A percentile compares a stretch with the other conserved stretches of the same genome.
These are phyloP conservation scores for Enteromius anoplus DNA, from an alignment of 2,797 vertebrate genomes.

Conservation along the genomic window DNA sequence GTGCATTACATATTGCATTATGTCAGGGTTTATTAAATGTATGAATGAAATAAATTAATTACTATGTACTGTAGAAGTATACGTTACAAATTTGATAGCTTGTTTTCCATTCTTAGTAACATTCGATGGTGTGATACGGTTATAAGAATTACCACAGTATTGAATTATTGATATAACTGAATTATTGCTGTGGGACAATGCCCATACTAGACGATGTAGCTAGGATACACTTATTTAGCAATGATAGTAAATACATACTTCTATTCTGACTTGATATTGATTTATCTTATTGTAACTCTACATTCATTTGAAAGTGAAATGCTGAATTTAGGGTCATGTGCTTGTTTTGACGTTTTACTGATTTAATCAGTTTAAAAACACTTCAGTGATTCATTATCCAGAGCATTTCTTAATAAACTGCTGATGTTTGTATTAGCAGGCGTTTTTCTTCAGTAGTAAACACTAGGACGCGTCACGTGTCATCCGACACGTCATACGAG, in stretches of 20 bases:
- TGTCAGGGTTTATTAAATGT: too few species aligned
- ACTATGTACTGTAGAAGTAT: not conserved
- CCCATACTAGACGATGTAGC: not conserved
- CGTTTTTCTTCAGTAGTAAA: not conserved
- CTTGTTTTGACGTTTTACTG: not conserved
- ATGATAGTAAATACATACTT: not conserved
- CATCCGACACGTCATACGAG: constrained; percentile 1
- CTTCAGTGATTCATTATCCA: not conserved
- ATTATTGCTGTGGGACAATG: too few species aligned
- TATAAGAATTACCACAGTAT: not conserved
- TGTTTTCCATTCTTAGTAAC: not conserved
- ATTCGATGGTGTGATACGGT: too few species aligned
- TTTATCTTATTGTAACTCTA: not conserved
- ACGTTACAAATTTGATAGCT: not conserved
- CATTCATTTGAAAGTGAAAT: not conserved
- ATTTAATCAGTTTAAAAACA: not conserved
- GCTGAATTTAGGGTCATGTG: not conserved
- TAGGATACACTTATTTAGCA: not conserved
- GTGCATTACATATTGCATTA: too few species aligned
- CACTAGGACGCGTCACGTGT: not conserved
- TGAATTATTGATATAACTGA: not conserved
- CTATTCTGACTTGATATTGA: not conserved
- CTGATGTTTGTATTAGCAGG: not conserved
- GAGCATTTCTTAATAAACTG: not conserved
- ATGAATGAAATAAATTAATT: too few species aligned